Evolutionary conservation across 1,140 invertebrate species (phyloP).

Genomic region (Macrotrachela quadricornifera): DNA sequence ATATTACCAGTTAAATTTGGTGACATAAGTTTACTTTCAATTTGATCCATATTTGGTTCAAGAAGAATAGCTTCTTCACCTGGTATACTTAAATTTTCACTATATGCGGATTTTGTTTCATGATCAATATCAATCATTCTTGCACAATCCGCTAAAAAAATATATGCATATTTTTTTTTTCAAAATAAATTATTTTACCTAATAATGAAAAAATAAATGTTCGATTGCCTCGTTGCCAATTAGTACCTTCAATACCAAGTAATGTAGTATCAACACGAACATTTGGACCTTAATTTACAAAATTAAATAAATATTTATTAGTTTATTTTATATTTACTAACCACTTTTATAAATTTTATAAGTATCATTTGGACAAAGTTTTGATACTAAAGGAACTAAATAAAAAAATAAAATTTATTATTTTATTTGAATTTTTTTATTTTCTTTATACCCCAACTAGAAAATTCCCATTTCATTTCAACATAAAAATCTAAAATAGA

Average conservation of each 20-base stretch:
- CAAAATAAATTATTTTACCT: conserved; percentile 42
- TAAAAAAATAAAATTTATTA: no score
- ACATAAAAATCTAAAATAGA: conserved; percentile 65
- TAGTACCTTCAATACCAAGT: conserved; percentile 72
- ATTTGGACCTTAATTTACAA: conserved; percentile 40
- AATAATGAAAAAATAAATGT: conserved; percentile 80
- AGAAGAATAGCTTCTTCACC: conserved; percentile 13
- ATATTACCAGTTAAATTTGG: conserved; percentile 18
- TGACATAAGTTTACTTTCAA: conserved; percentile 38
- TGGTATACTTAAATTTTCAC: conserved; percentile 26
- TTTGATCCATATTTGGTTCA: conserved; percentile 37
- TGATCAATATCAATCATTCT: conserved; percentile 84
- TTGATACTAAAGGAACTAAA: conserved; percentile 60
- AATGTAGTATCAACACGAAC: conserved; percentile 88
- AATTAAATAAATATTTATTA: no score
- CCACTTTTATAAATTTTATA: conserved; percentile 79
- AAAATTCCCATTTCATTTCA: conserved; percentile 99
- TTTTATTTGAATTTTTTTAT: no score
- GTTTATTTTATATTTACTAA: no score
- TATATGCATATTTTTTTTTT: conserved; percentile 27
- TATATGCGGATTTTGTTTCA: conserved; percentile 58
- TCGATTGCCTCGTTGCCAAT: conserved; percentile 72
- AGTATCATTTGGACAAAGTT: conserved; percentile 84
- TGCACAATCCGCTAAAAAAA: conserved; percentile 40
- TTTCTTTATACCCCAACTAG: conserved; percentile 46